Percentiles rank a stretch among this genome's conserved stretches.
phyloP scores from a whole-genome alignment of 2,113 vertebrate species.

The Amphiprion ocellaris region DNA sequence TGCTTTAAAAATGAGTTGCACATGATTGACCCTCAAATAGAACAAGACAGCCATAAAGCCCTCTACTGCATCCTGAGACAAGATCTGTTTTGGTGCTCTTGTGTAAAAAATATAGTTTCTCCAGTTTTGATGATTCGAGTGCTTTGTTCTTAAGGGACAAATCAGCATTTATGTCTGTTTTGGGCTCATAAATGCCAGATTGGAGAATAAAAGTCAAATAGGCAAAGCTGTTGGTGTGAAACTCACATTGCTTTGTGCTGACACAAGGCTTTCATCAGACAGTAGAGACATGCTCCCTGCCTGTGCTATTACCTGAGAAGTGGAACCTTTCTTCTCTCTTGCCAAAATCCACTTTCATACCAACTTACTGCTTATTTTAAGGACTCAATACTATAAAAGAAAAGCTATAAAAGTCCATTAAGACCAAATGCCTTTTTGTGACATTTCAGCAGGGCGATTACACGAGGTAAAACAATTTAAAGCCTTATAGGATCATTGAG shows the following conservation, averaged over 20 bases:
- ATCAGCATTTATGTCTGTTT: neutral
- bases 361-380: constrained; percentile 37
- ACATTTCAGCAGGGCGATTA: constrained; percentile 65
- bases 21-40: constrained; percentile 48
- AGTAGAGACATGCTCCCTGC: neutral
- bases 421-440: constrained; percentile 48
- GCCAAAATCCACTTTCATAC: constrained; percentile 47
- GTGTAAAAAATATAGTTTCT: neutral
- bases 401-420: constrained; percentile 35
- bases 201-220: neutral
- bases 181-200: constrained; percentile 10
- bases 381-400: constrained; percentile 32
- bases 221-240: neutral
- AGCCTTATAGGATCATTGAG: constrained; percentile 61
- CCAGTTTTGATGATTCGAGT: constrained; percentile 6
- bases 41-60: constrained; percentile 38
- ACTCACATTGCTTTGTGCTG: neutral
- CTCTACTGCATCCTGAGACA: constrained; percentile 6
- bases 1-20: constrained; percentile 45
- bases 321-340: constrained; percentile 22
- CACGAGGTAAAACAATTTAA: constrained; percentile 67
- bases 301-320: constrained; percentile 19
- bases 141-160: constrained; percentile 8
- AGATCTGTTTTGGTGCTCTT: neutral
- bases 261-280: constrained; percentile 10